Evolutionary conservation across 1,140 invertebrate species (phyloP).

Genomic region (Parasteatoda tepidariorum): DNA sequence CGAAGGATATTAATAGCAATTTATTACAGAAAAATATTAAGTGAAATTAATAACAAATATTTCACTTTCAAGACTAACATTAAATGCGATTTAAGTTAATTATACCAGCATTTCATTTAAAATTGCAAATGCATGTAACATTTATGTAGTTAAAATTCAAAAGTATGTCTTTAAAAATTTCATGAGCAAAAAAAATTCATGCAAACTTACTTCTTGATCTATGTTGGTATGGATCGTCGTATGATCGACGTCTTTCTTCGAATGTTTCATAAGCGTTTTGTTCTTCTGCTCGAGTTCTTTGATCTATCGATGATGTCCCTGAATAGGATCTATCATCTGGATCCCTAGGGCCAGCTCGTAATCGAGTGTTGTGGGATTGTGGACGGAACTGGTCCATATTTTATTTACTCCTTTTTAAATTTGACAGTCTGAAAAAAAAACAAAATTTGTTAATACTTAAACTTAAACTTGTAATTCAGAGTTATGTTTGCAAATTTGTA

Average conservation of each 20-base stretch:
- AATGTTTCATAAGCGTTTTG: constrained; percentile 37
- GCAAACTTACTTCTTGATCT: constrained; percentile 29
- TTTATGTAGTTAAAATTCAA: no score
- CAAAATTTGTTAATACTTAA: background rate
- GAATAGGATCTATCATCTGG: constrained; percentile 23
- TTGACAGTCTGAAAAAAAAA: constrained; percentile 11
- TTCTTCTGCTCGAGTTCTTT: constrained; percentile 15
- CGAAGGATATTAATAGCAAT: no score
- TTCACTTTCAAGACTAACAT: no score
- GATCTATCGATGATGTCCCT: background rate
- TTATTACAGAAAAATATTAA: no score
- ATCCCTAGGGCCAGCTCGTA: constrained; percentile 19
- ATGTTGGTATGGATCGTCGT: constrained; percentile 46
- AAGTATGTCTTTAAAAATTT: no score
- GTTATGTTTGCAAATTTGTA: no score
- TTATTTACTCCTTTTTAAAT: background rate
- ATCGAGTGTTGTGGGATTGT: constrained; percentile 7
- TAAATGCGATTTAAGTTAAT: no score
- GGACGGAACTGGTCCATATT: constrained; percentile 48
- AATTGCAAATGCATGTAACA: no score
- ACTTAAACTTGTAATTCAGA: background rate
- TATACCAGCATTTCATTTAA: no score
- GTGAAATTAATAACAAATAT: no score
- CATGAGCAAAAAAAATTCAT: background rate
- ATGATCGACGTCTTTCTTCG: constrained; percentile 30